Base-by-base conservation (phyloP, 2,797 vertebrate genomes). In the Decapterus maruadsi region DNA sequence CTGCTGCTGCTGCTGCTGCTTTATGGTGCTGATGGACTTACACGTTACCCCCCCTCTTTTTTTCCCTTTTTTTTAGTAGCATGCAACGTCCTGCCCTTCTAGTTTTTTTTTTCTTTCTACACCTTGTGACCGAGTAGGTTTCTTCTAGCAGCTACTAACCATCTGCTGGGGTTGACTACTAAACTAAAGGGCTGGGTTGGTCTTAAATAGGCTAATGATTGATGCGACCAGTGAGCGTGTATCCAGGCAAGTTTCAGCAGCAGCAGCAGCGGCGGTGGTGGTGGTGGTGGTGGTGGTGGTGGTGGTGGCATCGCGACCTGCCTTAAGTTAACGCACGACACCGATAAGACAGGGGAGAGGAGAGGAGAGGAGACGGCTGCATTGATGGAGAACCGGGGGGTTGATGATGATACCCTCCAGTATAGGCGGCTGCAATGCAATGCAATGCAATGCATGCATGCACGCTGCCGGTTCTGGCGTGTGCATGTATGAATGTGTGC, bases 171-270 rank as follows among this genome's bases (percentile, higher is more conserved):
- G 31, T 51, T 40, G 50, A 66, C 36, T 31, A 3, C 26, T 26
- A 26, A 26, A 26, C 26, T 26, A 34, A 40, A 38, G 40, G 68
- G 46, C 74, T 65, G 64, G 62, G 50, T 48, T 63, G 66, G 57
- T 60, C 53, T 57, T 68, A 46, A 72, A 79, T 75, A 64, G 48
- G 29, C 19, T 50, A 29, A 65, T 82, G 75, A 87, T 87, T 67
- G 68, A 80, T 75, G 65, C 62, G 56, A 69, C 75, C 51, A 22
- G 54, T 60, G 58, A 66, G 56, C 56, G 81, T 78, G 75, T 83
- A 66, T 85, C 64, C 22, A 51, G 78, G 84, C 87, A 85, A 77
- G 79, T 81, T 89, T 88, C 75, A 73, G 72, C 20, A 22, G 74
- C 62, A 59, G 72, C 45, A 26, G 26, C 26, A 26, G 26, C 26